Evolutionary conservation across 2,888 invertebrate genomes (phyloP), one percentile per base, ranked within the genome.

Genomic region (Caenorhabditis becei): DNA sequence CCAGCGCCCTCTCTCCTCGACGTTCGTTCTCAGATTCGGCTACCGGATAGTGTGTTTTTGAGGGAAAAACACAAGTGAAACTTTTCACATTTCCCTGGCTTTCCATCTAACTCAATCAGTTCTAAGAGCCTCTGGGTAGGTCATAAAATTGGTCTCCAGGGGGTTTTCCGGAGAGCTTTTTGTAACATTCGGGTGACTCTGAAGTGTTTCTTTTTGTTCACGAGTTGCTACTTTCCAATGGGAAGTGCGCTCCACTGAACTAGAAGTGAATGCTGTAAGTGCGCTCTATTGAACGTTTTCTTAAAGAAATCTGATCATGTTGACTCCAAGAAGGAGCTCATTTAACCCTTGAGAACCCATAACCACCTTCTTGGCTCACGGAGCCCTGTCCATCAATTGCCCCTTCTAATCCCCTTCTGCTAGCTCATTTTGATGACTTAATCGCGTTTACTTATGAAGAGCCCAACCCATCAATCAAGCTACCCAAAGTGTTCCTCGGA

Each of bases 11-110:
- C 41, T 14, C 14, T 18, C 47, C 8, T 14, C 7, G 8, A 20
- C 35, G 24, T 47, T 28, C 37, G 24, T 72, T 62, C 51, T 49
- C 51, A 53, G 47, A 47, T 47, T 20, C 11, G 18, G 2, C 47
- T 18, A 20, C 4, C 18, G 47, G 47, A 47, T 47, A 47, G 18
- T 18, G 18, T 47, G 47, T 47, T 47, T 47, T 47, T 2, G 47
- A 18, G 47, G 47, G 47, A 20, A 4, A 20, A 14, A 14, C 5
- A 41, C 2, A 16, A 16, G 3, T 41, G 41, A 14, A 41, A 5
- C 5, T 41, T 10, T 41, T 14, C 41, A 41, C 14, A 3, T 41
- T 41, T 14, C 8, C 41, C 14, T 41, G 32, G 32, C 41, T 41
- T 41, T 41, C 7, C 14, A 3, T 41, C 41, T 41, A 41, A 41